These are phyloP conservation scores for Sarcophaga caerulescens DNA, from an alignment of 2,888 invertebrate species.

Conservation along the genomic window DNA sequence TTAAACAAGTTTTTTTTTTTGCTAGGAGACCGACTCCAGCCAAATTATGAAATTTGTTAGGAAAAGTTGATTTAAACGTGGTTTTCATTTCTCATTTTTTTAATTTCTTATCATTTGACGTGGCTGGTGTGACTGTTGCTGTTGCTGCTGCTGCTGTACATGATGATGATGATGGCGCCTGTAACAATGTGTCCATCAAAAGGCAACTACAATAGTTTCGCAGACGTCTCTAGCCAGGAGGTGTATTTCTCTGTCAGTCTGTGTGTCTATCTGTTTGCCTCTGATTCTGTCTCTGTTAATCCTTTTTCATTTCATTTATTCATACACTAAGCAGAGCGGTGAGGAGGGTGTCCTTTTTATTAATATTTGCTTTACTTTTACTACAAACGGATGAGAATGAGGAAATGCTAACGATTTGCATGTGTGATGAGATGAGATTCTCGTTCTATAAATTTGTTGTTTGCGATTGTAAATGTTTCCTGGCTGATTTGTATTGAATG, in stretches of 20 bases:
- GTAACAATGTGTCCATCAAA: background rate
- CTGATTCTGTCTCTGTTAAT: background rate
- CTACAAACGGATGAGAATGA: background rate
- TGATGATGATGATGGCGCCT: background rate
- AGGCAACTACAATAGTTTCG: constrained; percentile 18
- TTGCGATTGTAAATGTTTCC: background rate
- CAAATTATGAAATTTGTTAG: constrained; percentile 39
- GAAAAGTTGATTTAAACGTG: constrained; percentile 25
- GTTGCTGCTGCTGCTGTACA: background rate
- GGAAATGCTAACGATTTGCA: background rate
- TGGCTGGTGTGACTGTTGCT: background rate
- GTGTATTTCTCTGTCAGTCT: constrained; percentile 24
- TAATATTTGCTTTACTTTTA: background rate
- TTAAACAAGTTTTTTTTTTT: background rate
- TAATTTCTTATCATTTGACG: background rate
- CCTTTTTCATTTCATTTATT: no score
- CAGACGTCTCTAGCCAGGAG: constrained; percentile 55
- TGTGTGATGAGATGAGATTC: background rate
- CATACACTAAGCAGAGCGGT: no score
- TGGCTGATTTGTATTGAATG: background rate
- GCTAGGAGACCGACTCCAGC: background rate
- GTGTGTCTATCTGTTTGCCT: background rate
- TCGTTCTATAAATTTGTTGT: background rate
- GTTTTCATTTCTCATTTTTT: background rate
- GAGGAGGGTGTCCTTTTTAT: background rate